Conservation (phyloP, 2,888 invertebrate genomes). For the Drosophila aldrichi region DNA sequence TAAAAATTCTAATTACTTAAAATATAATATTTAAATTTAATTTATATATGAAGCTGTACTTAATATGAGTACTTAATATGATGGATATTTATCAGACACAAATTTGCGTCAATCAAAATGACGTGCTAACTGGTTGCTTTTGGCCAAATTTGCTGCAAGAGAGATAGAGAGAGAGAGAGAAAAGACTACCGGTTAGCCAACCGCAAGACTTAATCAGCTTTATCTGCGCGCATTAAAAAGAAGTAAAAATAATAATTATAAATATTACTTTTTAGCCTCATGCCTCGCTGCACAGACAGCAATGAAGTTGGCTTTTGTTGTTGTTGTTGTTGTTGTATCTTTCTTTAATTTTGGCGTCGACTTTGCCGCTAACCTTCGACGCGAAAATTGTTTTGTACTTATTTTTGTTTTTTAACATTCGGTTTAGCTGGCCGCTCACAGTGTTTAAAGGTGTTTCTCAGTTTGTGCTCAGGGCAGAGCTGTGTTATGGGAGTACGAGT, state of each 20-base stretch:
- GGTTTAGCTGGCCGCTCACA: conserved; percentile 17
- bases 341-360: conserved; percentile 44
- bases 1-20: too few relatives aligned
- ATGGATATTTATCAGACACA: not conserved
- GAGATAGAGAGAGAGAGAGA: not conserved
- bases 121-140: conserved; percentile 43
- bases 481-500: conserved; percentile 50
- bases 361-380: conserved; percentile 70
- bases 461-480: conserved; percentile 43
- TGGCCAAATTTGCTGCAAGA: conserved; percentile 19
- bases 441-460: conserved; percentile 19
- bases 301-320: conserved; percentile 23
- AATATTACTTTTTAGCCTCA: conserved; percentile 54
- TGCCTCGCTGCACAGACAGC: conserved; percentile 64
- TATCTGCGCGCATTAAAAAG: conserved; percentile 32
- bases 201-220: conserved; percentile 40
- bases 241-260: conserved; percentile 62
- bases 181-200: conserved; percentile 21
- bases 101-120: conserved; percentile 26
- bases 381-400: conserved; percentile 59
- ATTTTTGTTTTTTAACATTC: conserved; percentile 30
- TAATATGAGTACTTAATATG: too few relatives aligned
- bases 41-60: too few relatives aligned
- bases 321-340: conserved; percentile 2
- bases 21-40: too few relatives aligned